A percentile compares a stretch with the other conserved stretches of the same genome.
phyloP scores from a whole-genome alignment of 1,140 invertebrate species.

The Cepaea nemoralis region DNA sequence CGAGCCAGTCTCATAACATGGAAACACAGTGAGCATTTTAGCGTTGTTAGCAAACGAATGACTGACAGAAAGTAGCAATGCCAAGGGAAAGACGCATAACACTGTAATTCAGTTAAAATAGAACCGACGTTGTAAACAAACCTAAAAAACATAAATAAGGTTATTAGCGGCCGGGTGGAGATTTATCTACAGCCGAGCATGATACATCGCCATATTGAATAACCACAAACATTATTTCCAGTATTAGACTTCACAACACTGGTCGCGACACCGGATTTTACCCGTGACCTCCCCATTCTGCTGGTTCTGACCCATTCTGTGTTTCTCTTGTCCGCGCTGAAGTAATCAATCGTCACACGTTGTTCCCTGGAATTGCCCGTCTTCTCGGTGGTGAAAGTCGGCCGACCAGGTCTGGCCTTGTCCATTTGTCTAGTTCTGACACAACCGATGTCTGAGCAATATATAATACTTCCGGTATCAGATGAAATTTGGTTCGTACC shows the following conservation, averaged over 20 bases:
- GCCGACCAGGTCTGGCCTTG: neutral
- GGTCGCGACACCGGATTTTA: conserved; percentile 1
- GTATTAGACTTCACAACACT: neutral
- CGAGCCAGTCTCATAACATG: too few species aligned
- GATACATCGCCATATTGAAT: neutral
- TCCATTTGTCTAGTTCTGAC: conserved; percentile 17
- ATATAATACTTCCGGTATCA: neutral
- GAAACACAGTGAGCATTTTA: too few species aligned
- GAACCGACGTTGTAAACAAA: too few species aligned
- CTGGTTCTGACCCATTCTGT: neutral
- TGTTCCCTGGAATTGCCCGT: conserved; percentile 30
- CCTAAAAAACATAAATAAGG: too few species aligned
- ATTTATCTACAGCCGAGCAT: neutral
- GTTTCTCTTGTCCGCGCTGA: neutral
- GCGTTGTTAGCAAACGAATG: too few species aligned
- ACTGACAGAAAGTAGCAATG: too few species aligned
- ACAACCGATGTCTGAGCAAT: neutral
- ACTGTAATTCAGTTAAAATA: too few species aligned
- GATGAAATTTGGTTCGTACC: neutral
- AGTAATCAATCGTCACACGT: conserved; percentile 28
- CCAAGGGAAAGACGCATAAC: too few species aligned
- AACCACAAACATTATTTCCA: neutral
- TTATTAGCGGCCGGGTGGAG: too few species aligned
- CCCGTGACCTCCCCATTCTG: neutral
- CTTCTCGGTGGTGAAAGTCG: neutral